Evolutionary conservation across 2,888 invertebrate species (phyloP).

Genomic region (Vannuccia rotundouncinata): DNA sequence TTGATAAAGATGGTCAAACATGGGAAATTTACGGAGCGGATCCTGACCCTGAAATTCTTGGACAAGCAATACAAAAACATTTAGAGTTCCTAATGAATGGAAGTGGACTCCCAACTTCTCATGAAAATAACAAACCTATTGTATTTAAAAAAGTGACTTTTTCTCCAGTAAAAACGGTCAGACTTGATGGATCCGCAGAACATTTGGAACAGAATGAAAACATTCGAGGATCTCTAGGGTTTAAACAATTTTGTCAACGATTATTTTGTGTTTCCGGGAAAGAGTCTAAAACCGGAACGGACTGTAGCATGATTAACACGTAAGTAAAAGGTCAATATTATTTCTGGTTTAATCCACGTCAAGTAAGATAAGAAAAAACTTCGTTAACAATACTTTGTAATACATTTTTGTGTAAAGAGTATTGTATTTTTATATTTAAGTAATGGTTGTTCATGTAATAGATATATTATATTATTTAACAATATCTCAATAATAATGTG

Average conservation of each 20-base stretch:
- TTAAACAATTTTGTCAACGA: background rate
- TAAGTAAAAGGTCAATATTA: too few relatives aligned
- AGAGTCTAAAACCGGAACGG: too few relatives aligned
- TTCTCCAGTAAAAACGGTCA: background rate
- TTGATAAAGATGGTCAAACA: slow-evolving; percentile 37
- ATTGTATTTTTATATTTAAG: too few relatives aligned
- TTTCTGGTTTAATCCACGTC: too few relatives aligned
- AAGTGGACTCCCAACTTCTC: background rate
- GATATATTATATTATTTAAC: too few relatives aligned
- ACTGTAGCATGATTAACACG: too few relatives aligned
- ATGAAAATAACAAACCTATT: background rate
- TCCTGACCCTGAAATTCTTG: slow-evolving; percentile 38
- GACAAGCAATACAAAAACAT: slow-evolving; percentile 37
- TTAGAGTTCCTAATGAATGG: slow-evolving; percentile 28
- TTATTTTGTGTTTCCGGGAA: background rate
- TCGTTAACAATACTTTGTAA: too few relatives aligned
- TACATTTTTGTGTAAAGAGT: too few relatives aligned
- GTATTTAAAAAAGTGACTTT: background rate
- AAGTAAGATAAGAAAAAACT: too few relatives aligned
- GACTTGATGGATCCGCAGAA: background rate
- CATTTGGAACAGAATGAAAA: background rate
- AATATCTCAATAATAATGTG: too few relatives aligned
- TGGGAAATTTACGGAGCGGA: slow-evolving; percentile 38
- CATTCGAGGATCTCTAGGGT: background rate
- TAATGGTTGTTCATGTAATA: too few relatives aligned